Percentiles rank a stretch among this genome's conserved stretches.
These are phyloP conservation scores for Augochlorella aurata DNA, from an alignment of 2,888 invertebrate species.

Conservation along the genomic window DNA sequence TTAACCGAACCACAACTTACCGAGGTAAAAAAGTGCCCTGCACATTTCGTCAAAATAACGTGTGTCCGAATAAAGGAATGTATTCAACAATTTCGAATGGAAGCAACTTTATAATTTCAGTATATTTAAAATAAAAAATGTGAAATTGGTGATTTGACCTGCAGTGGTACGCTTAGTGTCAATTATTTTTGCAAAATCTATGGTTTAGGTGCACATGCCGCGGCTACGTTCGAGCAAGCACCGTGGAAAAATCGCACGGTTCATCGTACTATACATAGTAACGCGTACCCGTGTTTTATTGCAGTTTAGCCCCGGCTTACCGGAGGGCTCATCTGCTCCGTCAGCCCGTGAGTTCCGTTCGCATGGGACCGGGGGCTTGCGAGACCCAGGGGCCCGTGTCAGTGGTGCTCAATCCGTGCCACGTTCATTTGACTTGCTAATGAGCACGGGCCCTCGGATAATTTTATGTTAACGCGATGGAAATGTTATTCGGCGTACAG, in stretches of 20 bases:
- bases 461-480: conserved; percentile 79
- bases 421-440: conserved; percentile 77
- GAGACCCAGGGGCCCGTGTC: conserved; percentile 6
- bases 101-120: no score
- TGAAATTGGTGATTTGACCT: no score
- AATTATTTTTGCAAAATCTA: background rate
- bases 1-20: no score
- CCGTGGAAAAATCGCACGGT: background rate
- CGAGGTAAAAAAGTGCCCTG: no score
- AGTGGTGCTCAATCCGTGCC: conserved; percentile 67
- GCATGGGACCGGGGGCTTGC: conserved; percentile 25
- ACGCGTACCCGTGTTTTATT: conserved; percentile 62
- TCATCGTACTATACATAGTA: background rate
- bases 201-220: background rate
- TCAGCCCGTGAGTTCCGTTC: conserved; percentile 34
- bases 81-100: no score
- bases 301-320: conserved; percentile 67
- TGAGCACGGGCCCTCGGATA: conserved; percentile 70
- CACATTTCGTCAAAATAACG: no score
- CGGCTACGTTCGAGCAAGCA: background rate
- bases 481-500: conserved; percentile 75
- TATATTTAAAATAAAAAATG: no score
- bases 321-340: conserved; percentile 44
- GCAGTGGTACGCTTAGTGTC: no score
- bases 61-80: no score